Conservation (phyloP, 2,113 vertebrate genomes). For the Limanda limanda region DNA sequence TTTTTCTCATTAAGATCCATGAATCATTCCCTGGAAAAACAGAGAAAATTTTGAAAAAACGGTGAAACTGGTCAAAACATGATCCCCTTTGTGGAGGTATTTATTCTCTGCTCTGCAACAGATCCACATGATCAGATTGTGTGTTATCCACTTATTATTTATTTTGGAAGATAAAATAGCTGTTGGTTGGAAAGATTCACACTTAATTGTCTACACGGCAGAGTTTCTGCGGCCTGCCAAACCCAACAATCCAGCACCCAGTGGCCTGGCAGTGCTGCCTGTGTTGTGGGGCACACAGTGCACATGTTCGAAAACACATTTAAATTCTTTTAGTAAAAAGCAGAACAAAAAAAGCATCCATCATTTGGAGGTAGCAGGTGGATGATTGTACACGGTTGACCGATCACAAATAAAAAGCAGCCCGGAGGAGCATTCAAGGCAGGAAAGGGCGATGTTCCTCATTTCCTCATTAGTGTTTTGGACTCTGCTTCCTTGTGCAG, state of each 20-base stretch:
- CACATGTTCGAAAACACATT: conserved; percentile 70
- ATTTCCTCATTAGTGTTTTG: conserved; percentile 79
- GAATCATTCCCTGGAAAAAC: no score
- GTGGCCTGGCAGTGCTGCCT: conserved; percentile 26
- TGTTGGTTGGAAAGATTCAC: background rate
- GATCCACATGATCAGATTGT: background rate
- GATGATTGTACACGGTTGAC: conserved; percentile 80
- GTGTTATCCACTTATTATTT: background rate
- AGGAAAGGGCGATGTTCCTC: conserved; percentile 62
- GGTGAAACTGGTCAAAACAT: no score
- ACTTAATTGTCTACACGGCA: background rate
- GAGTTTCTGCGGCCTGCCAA: conserved; percentile 17
- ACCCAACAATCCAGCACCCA: conserved; percentile 35
- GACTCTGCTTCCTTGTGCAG: conserved; percentile 60
- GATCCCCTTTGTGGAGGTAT: background rate
- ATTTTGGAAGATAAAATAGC: background rate
- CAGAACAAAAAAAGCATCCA: conserved; percentile 41
- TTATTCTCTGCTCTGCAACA: background rate
- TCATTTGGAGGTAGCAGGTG: conserved; percentile 82
- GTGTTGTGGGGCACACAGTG: conserved; percentile 52
- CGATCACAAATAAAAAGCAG: conserved; percentile 74
- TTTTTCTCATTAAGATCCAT: no score
- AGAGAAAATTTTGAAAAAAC: no score
- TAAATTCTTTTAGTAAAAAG: conserved; percentile 69
- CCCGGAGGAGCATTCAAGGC: conserved; percentile 78